phyloP scores from a whole-genome alignment of 2,797 vertebrate species.

The Propithecus deckenii region DNA sequence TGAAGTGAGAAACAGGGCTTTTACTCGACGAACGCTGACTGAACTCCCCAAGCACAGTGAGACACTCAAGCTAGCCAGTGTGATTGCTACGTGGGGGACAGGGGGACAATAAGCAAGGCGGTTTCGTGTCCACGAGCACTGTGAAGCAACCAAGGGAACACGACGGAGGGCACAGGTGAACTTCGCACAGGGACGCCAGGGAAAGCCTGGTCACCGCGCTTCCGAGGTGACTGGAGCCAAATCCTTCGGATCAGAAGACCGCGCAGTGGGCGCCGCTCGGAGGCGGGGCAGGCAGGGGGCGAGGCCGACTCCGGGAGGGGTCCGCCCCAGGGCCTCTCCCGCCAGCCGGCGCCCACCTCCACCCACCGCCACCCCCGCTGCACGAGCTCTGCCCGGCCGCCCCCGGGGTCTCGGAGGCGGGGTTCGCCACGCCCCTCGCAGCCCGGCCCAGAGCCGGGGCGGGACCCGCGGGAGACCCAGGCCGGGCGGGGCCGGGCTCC shows the following conservation, averaged over 20 bases:
- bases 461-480: neutral
- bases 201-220: too few species aligned
- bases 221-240: neutral
- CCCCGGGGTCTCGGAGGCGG: neutral
- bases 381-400: neutral
- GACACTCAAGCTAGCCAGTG: accelerated
- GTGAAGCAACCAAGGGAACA: accelerated
- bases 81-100: accelerated
- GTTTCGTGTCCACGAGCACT: accelerated
- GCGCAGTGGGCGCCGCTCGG: accelerated
- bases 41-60: neutral
- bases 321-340: neutral
- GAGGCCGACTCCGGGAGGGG: neutral
- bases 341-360: neutral
- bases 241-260: neutral
- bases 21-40: accelerated
- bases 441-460: neutral
- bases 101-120: accelerated
- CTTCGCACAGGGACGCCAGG: neutral
- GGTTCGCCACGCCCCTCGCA: neutral
- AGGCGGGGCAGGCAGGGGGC: neutral
- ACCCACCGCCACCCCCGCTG: neutral
- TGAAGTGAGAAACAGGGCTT: neutral
- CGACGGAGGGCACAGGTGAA: neutral
- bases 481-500: neutral